These are phyloP conservation scores for Ectobius pallidus DNA, from an alignment of 2,888 invertebrate species.

Conservation along the genomic window DNA sequence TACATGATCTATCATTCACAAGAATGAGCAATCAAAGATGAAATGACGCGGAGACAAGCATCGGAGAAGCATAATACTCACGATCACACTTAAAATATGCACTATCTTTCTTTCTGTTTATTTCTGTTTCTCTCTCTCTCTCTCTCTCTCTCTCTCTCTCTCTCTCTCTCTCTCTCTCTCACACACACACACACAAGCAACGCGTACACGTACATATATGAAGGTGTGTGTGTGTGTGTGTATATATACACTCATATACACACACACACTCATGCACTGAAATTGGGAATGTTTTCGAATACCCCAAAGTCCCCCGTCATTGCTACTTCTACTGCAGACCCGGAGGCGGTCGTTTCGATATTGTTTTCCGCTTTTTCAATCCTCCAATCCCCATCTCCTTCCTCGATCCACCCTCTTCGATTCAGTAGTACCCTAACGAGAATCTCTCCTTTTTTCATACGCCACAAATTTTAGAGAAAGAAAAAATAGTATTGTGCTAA, in stretches of 20 bases:
- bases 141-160: too few species aligned
- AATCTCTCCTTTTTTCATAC: conserved; percentile 2
- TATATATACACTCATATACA: not conserved
- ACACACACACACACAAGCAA: too few species aligned
- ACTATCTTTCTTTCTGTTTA: too few species aligned
- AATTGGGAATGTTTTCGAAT: conserved; percentile 42
- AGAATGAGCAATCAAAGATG: too few species aligned
- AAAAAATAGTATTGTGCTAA: conserved; percentile 4
- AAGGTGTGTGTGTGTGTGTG: not conserved
- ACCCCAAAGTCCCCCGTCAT: conserved; percentile 27
- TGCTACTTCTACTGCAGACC: conserved; percentile 21
- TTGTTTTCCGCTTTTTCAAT: conserved; percentile 30
- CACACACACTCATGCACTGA: not conserved
- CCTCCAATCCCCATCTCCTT: not conserved
- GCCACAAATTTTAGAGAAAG: conserved; percentile 7
- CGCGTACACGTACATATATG: not conserved
- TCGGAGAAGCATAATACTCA: too few species aligned
- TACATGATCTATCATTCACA: too few species aligned
- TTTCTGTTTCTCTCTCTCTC: too few species aligned
- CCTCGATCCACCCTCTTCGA: conserved; percentile 22
- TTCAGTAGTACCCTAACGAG: conserved; percentile 6
- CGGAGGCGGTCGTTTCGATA: conserved; percentile 24
- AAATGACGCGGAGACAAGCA: too few species aligned
- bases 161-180: too few species aligned
- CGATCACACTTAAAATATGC: too few species aligned